Conservation (phyloP, 2,797 vertebrate genomes). For the Trematocara caparti region DNA sequence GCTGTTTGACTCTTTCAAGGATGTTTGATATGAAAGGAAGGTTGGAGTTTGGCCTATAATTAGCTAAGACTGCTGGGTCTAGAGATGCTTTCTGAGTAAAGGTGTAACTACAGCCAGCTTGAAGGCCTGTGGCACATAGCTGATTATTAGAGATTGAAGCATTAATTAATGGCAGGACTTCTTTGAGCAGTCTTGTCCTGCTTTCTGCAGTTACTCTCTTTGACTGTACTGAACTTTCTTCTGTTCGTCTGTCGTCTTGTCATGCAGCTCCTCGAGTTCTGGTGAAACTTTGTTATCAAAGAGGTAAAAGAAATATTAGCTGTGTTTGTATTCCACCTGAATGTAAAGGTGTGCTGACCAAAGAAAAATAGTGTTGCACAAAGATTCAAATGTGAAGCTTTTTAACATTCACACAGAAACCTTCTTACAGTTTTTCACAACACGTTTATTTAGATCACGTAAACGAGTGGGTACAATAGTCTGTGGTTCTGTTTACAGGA, state of each 20-base stretch:
- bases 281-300: not conserved
- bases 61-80: no score
- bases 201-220: not conserved
- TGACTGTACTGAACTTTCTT: not conserved
- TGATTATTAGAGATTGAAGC: no score
- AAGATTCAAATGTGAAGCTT: not conserved
- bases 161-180: no score
- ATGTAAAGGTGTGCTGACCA: not conserved
- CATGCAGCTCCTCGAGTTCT: not conserved
- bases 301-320: not conserved
- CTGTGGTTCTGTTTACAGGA: slow-evolving; percentile 73
- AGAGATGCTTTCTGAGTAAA: no score
- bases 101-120: no score
- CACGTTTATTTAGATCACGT: not conserved
- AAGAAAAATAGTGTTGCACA: not conserved
- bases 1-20: no score
- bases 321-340: not conserved
- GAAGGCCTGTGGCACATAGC: no score
- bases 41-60: no score
- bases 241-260: not conserved
- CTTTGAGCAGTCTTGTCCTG: not conserved
- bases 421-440: not conserved
- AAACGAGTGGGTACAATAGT: not conserved
- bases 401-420: not conserved
- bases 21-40: no score